Base-by-base conservation (phyloP, 2,797 vertebrate genomes). In the Amazona finschi region DNA sequence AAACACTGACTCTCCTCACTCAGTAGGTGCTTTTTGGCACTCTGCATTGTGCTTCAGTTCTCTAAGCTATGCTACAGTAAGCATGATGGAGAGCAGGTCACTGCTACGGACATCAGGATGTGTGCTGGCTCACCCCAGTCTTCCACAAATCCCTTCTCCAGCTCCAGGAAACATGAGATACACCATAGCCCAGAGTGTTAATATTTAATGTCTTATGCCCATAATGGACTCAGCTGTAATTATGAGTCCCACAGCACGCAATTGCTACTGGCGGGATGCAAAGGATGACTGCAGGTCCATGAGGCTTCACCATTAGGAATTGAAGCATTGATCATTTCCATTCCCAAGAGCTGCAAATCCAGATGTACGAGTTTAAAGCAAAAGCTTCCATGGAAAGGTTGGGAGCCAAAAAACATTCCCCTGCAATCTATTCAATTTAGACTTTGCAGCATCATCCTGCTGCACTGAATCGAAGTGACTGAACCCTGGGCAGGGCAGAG, bases 371-470 rank as follows among this genome's bases (percentile, higher is more conserved):
- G 84, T 86, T 62, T 33, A 64, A 90, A 81, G 74, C 52, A 53
- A 79, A 87, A 84, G 38, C 91, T 92, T n/a, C 14, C 17, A 22
- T 18, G 15, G 70, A 66, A 86, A 44, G 55, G 24, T 55, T 76
- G 39, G 72, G 74, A 85, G 38, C 52, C 77, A 82, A 9, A 93
- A 91, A 90, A 43, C 36, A 38, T 69, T 67, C 8, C 61, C 30
- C 80, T 79, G 77, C 71, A 80, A 47, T 61, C 38, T 88, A 64
- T 96, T 93, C 81, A 82, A 78, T 93, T 64, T 65, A 88, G 77
- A 76, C 15, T 95, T 92, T 94, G 92, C 95, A 94, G 92, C 67
- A 91, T 96, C 94, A 96, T 96, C 60, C 44, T 95, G 13, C 91
- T 71, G 80, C 91, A 50, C 4, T 74, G 83, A 93, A 70, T 90